Evolutionary conservation across 2,113 vertebrate species (phyloP).

Genomic region (Gymnobelideus leadbeateri): DNA sequence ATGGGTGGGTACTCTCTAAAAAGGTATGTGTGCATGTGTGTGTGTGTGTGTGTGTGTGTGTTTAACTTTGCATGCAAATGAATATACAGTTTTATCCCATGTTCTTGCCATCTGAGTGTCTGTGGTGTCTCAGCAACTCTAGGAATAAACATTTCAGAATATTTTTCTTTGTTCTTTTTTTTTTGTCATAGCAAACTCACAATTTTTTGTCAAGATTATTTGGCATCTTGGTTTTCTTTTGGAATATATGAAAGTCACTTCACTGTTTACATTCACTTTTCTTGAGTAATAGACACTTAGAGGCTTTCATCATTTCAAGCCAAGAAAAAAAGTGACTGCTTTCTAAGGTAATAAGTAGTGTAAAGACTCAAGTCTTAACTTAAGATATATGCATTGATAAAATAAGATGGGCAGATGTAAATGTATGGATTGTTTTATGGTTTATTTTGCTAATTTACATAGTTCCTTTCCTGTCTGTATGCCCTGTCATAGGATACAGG

Average conservation of each 20-base stretch:
- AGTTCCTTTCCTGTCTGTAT: conserved; percentile 40
- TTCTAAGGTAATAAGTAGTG: background rate
- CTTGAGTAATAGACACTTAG: conserved; percentile 28
- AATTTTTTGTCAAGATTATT: conserved; percentile 29
- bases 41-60: background rate
- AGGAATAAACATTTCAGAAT: background rate
- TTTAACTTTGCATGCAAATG: background rate
- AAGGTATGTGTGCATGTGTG: background rate
- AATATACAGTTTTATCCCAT: conserved; percentile 33
- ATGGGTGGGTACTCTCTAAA: background rate
- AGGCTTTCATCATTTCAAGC: background rate
- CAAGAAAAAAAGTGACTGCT: background rate
- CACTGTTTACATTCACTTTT: conserved; percentile 19
- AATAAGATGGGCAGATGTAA: conserved; percentile 18
- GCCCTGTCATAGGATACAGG: conserved; percentile 9
- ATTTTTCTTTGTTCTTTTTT: conserved; percentile 38
- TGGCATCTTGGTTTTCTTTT: conserved; percentile 13
- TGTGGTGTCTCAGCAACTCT: conserved; percentile 9
- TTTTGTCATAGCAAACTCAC: conserved; percentile 16
- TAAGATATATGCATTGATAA: background rate
- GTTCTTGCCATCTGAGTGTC: background rate
- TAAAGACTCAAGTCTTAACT: background rate
- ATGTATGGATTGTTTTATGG: conserved; percentile 38
- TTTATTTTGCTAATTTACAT: conserved; percentile 49
- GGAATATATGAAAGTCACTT: background rate